These are phyloP conservation scores for Chauna torquata DNA, from an alignment of 2,113 vertebrate species.

Conservation along the genomic window DNA sequence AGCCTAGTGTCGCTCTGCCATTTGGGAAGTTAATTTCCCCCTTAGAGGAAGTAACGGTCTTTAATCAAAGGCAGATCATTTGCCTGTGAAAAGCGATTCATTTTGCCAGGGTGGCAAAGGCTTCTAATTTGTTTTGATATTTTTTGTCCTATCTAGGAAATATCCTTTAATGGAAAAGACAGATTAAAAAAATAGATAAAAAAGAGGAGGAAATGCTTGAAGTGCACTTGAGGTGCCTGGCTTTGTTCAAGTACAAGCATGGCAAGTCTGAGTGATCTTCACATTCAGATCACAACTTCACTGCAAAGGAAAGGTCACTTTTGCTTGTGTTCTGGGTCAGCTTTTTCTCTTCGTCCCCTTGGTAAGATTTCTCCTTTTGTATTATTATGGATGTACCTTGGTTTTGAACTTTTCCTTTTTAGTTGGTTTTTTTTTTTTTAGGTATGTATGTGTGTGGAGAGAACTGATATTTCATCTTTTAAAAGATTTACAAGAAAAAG, in stretches of 20 bases:
- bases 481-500: constrained; percentile 58
- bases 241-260: constrained; percentile 39
- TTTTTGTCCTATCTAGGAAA: constrained; percentile 16
- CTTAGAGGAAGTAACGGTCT: constrained; percentile 21
- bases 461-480: constrained; percentile 64
- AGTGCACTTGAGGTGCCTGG: background rate
- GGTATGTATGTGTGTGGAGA: background rate
- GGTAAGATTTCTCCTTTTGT: constrained; percentile 61
- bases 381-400: constrained; percentile 59
- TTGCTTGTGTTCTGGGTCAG: constrained; percentile 48
- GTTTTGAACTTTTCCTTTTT: constrained; percentile 47
- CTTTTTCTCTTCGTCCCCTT: constrained; percentile 54
- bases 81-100: constrained; percentile 15
- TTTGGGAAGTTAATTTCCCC: constrained; percentile 38
- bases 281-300: constrained; percentile 62
- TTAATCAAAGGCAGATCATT: constrained; percentile 25
- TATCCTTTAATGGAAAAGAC: constrained; percentile 11
- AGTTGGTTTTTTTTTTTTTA: background rate
- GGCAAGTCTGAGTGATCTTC: constrained; percentile 55
- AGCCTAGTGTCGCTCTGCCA: background rate
- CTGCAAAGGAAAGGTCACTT: constrained; percentile 62
- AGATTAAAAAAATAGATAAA: background rate
- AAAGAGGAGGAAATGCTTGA: constrained; percentile 24
- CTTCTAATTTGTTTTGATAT: constrained; percentile 47
- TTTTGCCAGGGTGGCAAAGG: constrained; percentile 10